Base-by-base conservation (phyloP, 2,888 invertebrate species). In the Diplolepis rosae region DNA sequence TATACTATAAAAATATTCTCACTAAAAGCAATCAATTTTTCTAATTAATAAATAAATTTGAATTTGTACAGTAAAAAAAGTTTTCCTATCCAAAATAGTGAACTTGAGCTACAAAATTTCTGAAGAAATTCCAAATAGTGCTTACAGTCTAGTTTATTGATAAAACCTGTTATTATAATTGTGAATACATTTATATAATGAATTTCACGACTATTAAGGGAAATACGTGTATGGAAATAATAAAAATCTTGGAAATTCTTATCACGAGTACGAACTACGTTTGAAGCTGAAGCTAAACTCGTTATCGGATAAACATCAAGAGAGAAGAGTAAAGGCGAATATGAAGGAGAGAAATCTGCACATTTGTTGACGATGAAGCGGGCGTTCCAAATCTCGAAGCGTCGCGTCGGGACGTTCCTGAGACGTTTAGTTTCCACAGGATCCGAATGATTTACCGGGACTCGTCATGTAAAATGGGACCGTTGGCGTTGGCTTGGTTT, bases 361-460 rank as follows among this genome's bases (percentile, higher is more conserved):
- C 77, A 77, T 76, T 77, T 71, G 78, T 71, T 71, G 77, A 77
- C 75, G 77, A 67, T 69, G 56, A 81, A 83, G 81, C 80, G 77
- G 79, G 79, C 82, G 80, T 83, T 85, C 85, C 84, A 79, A 87
- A 85, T 86, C 80, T 79, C 77, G 77, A 76, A 79, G 81, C 79
- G 45, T 45, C 18, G 81, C 79, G 45, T 45, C 18, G 75, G 76
- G 79, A 80, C 75, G 80, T 80, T 79, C 75, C 77, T 72, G 76
- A 77, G 81, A 83, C 82, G 80, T 83, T n/a, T n/a, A n/a, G n/a
- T n/a, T 84, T 85, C 79, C 82, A 80, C 81, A 82, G 80, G 79
- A 79, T 72, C 82, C 80, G 81, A 85, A 85, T 88, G 88, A 88
- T 87, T 87, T 88, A 87, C 85, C 80, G 84, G 83, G 81, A 79